Conservation (phyloP, 2,888 invertebrate species). For the Spisula solida region DNA sequence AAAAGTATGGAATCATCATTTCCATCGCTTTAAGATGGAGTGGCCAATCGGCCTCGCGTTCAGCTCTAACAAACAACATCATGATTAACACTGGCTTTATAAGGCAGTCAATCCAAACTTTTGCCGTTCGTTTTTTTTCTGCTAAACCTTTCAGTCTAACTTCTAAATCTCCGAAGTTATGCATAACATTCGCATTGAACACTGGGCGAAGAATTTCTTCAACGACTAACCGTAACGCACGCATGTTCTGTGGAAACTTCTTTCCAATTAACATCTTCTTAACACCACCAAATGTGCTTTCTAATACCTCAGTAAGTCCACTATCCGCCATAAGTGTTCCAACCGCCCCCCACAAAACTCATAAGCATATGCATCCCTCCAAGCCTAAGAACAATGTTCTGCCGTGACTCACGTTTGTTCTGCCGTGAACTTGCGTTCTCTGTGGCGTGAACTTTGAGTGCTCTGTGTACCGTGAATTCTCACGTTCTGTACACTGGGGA, state of each 20-base stretch:
- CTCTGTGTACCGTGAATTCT: too few species aligned
- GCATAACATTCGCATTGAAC: too few species aligned
- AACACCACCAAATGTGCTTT: constrained; percentile 70
- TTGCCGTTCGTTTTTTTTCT: constrained; percentile 45
- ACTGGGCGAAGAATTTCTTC: constrained; percentile 38
- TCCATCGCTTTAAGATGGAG: constrained; percentile 66
- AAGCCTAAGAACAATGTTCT: constrained; percentile 64
- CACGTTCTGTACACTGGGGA: too few species aligned
- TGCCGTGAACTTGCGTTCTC: too few species aligned
- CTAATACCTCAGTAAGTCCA: constrained; percentile 70
- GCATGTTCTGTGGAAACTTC: constrained; percentile 68
- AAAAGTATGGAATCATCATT: constrained; percentile 73
- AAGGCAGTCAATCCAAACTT: constrained; percentile 67
- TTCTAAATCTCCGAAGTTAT: too few species aligned
- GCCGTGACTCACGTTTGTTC: too few species aligned
- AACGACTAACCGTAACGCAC: constrained; percentile 37
- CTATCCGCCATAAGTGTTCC: constrained; percentile 69
- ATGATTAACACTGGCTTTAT: constrained; percentile 56
- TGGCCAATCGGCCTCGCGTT: constrained; percentile 71
- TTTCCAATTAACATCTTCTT: constrained; percentile 71
- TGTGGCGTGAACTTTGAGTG: too few species aligned
- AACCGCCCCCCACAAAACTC: constrained; percentile 70
- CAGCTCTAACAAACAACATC: constrained; percentile 68
- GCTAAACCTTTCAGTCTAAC: background rate
- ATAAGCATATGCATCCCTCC: constrained; percentile 74